Conservation (phyloP, 2,888 invertebrate species). For the Mycalesis mineus region DNA sequence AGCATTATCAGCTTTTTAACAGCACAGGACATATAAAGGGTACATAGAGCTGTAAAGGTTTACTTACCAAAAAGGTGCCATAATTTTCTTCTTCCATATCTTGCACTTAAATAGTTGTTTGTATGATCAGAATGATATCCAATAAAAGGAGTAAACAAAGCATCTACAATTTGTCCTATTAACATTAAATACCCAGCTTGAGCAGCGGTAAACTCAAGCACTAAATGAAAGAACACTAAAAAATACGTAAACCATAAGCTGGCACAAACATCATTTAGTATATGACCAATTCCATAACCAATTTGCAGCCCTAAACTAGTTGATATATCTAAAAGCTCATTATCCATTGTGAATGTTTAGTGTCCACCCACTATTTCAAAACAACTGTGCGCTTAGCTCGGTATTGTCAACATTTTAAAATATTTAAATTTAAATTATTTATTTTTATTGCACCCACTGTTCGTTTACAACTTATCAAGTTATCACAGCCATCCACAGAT, state of each 20-base stretch:
- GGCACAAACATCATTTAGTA: slow-evolving; percentile 94
- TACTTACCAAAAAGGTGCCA: slow-evolving; percentile 93
- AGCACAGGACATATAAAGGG: too few relatives aligned
- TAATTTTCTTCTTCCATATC: slow-evolving; percentile 89
- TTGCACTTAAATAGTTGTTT: slow-evolving; percentile 80
- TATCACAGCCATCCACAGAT: too few relatives aligned
- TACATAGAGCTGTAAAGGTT: too few relatives aligned
- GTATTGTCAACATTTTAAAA: neutral
- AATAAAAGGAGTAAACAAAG: slow-evolving; percentile 90
- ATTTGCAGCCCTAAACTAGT: slow-evolving; percentile 67
- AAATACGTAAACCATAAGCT: slow-evolving; percentile 97
- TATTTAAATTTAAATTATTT: too few relatives aligned
- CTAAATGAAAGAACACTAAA: slow-evolving; percentile 86
- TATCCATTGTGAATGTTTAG: slow-evolving; percentile 51
- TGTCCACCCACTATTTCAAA: neutral
- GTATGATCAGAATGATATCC: slow-evolving; percentile 89
- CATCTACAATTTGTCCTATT: slow-evolving; percentile 91
- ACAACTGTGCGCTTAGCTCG: neutral
- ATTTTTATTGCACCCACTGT: too few relatives aligned
- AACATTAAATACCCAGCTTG: slow-evolving; percentile 83
- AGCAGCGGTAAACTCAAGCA: slow-evolving; percentile 75
- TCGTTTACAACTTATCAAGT: too few relatives aligned
- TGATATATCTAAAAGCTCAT: slow-evolving; percentile 66
- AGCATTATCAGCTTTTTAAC: too few relatives aligned
- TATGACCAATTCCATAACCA: slow-evolving; percentile 88